A percentile compares a stretch with the other conserved stretches of the same genome.
phyloP scores from a whole-genome alignment of 2,113 vertebrate species.

The Ailurus styani region DNA sequence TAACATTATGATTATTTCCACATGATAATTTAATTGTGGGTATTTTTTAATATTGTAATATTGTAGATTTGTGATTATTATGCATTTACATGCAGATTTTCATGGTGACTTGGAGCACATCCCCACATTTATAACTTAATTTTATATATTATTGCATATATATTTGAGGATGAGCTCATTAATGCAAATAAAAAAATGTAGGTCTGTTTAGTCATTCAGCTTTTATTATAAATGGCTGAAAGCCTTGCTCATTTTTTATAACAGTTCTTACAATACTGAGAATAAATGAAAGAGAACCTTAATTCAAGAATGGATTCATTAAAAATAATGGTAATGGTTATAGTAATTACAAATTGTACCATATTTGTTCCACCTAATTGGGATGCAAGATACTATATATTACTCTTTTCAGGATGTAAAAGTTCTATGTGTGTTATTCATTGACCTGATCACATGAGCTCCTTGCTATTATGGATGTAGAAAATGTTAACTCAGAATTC shows the following conservation, averaged over 20 bases:
- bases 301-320: slow-evolving; percentile 83
- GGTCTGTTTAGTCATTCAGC: slow-evolving; percentile 81
- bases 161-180: slow-evolving; percentile 90
- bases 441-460: not conserved
- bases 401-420: slow-evolving; percentile 67
- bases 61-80: slow-evolving; percentile 99
- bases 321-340: slow-evolving; percentile 77
- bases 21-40: slow-evolving; percentile 99
- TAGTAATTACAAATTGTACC: slow-evolving; percentile 79
- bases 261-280: slow-evolving; percentile 75
- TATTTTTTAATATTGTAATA: slow-evolving; percentile 99
- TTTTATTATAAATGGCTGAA: slow-evolving; percentile 85
- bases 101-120: slow-evolving; percentile 94
- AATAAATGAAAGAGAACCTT: slow-evolving; percentile 81
- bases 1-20: slow-evolving; percentile 99
- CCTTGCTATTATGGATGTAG: not conserved
- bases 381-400: slow-evolving; percentile 76
- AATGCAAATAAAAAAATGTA: slow-evolving; percentile 84
- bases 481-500: not conserved
- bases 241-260: slow-evolving; percentile 80
- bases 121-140: slow-evolving; percentile 98
- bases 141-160: slow-evolving; percentile 97
- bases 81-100: slow-evolving; percentile 99
- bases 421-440: slow-evolving; percentile 47
- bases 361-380: slow-evolving; percentile 82